Evolutionary conservation across 35 echinoderm and acorn worm genomes (phyloP), one percentile per base, ranked within the genome.

Genomic region (Apostichopus japonicus): DNA sequence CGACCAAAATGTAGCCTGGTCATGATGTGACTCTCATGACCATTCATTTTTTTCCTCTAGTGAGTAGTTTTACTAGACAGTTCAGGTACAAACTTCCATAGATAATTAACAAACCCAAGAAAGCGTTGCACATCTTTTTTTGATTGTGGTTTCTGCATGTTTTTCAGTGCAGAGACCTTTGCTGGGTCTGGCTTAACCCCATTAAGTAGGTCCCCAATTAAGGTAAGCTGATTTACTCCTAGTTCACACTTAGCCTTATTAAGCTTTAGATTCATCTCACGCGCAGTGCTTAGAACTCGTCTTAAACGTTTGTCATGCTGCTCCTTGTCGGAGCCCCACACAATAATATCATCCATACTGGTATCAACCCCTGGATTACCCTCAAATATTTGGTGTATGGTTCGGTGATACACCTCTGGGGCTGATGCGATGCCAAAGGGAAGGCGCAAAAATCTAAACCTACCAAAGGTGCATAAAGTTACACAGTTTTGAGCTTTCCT

Each of bases 381-480:
- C 57, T 84, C 91, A 92, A 92, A 84, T 54, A 92, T 17, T 58
- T 92, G 90, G 77, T 79, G 5, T n/a, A 79, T 92, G 13, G 79
- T 92, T 16, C 80, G 4, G 62, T 92, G 79, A 56, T 67, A 92
- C 22, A 84, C 91, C 59, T 92, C 91, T 63, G 79, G 91, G 10
- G 91, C 91, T 63, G 78, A 92, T 22, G 79, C 13, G 10, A 92
- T 91, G 8, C 91, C 94, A 24, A 93, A 90, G 5, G 92, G 92
- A 16, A 90, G 57, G 56, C 92, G 56, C 6, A 80, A 21, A 62
- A 87, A 94, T 79, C 56, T 81, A 80, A 91, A 87, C 54, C 92
- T 93, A 8, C 91, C 92, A 80, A 59, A 93, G 13, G 91, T 87
- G 57, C 8, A 61, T 61, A 13, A 61, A 61, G 57, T 0, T 61